Evolutionary conservation across 2,113 vertebrate species (phyloP).

Genomic region (Pseudonaja textilis): DNA sequence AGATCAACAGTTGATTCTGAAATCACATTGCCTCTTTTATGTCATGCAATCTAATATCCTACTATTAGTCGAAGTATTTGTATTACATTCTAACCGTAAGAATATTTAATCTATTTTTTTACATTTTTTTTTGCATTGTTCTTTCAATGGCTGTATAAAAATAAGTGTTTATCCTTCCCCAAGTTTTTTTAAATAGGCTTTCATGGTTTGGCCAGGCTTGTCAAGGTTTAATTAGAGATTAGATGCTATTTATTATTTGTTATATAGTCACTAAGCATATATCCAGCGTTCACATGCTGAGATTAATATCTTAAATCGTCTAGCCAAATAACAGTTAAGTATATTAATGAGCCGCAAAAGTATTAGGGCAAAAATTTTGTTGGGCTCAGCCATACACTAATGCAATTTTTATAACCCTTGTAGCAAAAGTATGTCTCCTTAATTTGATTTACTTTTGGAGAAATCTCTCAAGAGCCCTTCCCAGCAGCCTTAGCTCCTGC

Average conservation of each 20-base stretch:
- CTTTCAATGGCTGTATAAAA: background rate
- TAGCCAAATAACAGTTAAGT: background rate
- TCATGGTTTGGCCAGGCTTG: background rate
- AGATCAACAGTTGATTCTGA: background rate
- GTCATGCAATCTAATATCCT: background rate
- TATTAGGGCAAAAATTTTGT: background rate
- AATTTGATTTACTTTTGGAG: background rate
- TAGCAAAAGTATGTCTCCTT: background rate
- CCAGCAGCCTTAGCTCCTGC: background rate
- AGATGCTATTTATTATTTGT: background rate
- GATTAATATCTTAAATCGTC: background rate
- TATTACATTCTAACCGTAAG: background rate
- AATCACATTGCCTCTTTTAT: background rate
- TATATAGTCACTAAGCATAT: background rate
- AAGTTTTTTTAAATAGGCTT: background rate
- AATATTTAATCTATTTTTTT: background rate
- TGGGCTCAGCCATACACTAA: background rate
- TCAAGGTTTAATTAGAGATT: background rate
- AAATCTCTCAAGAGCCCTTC: background rate
- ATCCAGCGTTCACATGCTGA: background rate
- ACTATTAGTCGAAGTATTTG: background rate
- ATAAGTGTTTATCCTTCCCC: background rate
- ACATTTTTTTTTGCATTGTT: background rate
- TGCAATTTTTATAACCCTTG: background rate
- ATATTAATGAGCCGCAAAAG: background rate